These are phyloP conservation scores for Pherbina coryleti DNA, from an alignment of 2,888 invertebrate species.

Conservation along the genomic window DNA sequence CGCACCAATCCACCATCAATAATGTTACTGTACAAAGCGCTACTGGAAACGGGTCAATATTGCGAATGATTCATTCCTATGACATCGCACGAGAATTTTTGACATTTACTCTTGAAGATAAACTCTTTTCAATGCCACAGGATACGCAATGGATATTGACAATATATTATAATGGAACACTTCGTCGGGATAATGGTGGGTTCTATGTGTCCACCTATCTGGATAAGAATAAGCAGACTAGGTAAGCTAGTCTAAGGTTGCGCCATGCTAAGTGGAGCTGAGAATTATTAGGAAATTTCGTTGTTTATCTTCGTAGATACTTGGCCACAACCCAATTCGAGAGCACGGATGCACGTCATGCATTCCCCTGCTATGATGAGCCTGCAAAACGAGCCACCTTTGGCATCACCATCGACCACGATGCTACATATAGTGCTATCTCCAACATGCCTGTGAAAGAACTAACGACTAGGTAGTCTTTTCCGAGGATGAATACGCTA, in stretches of 20 bases:
- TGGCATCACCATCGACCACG: conserved; percentile 60
- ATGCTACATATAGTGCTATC: conserved; percentile 59
- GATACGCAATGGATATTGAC: conserved; percentile 70
- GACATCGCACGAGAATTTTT: conserved; percentile 59
- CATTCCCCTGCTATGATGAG: conserved; percentile 82
- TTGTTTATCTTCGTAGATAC: conserved; percentile 53
- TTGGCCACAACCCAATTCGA: conserved; percentile 80
- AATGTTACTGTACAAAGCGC: conserved; percentile 49
- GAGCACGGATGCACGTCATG: conserved; percentile 76
- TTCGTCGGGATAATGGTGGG: conserved; percentile 76
- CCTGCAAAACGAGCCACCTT: conserved; percentile 78
- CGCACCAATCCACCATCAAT: conserved; percentile 52
- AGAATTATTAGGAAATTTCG: not conserved
- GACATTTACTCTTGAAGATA: conserved; percentile 44
- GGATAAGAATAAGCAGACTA: conserved; percentile 41
- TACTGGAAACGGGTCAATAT: not conserved
- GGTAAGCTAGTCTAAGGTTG: not conserved
- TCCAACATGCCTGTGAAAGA: conserved; percentile 70
- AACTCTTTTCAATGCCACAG: conserved; percentile 26
- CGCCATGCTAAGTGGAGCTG: not conserved
- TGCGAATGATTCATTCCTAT: conserved; percentile 36
- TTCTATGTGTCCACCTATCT: conserved; percentile 74
- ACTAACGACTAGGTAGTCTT: conserved; percentile 44
- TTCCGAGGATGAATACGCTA: not conserved
- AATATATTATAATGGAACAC: conserved; percentile 73